These are phyloP conservation scores for Patella caerulea DNA, from an alignment of 2,888 invertebrate species.

Conservation along the genomic window DNA sequence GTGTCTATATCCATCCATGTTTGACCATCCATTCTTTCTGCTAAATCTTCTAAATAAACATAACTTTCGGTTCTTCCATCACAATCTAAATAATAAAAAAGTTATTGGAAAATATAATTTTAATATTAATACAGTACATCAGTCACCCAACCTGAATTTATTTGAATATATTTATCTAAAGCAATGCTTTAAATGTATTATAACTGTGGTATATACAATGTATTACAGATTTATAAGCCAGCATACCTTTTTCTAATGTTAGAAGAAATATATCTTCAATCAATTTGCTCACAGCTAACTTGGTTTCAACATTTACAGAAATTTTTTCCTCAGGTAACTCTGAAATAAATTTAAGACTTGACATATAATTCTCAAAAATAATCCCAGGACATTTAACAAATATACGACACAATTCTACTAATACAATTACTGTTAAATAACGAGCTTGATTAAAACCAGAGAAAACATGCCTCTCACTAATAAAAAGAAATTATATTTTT, in stretches of 20 bases:
- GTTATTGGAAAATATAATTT: background rate
- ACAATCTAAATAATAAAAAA: conserved; percentile 9
- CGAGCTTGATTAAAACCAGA: too few species aligned
- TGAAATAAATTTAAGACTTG: background rate
- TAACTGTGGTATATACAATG: background rate
- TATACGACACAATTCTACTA: too few species aligned
- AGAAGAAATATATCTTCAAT: conserved; percentile 64
- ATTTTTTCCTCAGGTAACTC: background rate
- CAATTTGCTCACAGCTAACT: conserved; percentile 48
- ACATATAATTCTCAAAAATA: too few species aligned
- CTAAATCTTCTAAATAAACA: conserved; percentile 55
- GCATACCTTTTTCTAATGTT: conserved; percentile 63
- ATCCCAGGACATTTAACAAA: too few species aligned
- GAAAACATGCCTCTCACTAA: too few species aligned
- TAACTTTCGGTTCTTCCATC: conserved; percentile 46
- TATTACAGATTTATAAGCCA: background rate
- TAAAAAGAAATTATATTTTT: too few species aligned
- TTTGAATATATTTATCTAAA: background rate
- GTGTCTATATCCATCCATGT: conserved; percentile 54
- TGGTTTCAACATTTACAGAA: conserved; percentile 27
- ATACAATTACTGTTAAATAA: too few species aligned
- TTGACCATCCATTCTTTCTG: conserved; percentile 50
- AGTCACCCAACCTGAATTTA: background rate
- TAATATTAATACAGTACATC: too few species aligned
- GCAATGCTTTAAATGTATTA: too few species aligned